Evolutionary conservation across 2,888 invertebrate genomes (phyloP).

Genomic region (Stegophylla sp.): DNA sequence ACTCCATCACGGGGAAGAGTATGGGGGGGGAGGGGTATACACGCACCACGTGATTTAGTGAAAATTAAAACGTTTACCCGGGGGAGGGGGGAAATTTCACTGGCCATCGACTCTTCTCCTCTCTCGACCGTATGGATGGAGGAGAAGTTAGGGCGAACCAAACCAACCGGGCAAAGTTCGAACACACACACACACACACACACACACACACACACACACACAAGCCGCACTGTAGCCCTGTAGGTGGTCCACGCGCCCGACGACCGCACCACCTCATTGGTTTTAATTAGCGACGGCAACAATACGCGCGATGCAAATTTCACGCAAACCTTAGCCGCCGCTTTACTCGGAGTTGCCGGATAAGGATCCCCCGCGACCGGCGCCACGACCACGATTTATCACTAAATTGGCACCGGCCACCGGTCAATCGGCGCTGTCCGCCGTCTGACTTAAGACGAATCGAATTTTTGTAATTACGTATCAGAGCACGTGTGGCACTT

Average conservation of each 20-base stretch:
- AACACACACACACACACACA: no score
- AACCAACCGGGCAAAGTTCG: constrained; percentile 50
- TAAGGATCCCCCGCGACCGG: neutral
- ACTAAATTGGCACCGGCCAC: constrained; percentile 37
- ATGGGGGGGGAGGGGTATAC: no score
- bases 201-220: neutral
- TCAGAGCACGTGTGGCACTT: no score
- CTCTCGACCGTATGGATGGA: neutral
- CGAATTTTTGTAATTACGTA: no score
- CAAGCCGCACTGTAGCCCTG: no score
- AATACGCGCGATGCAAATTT: constrained; percentile 53
- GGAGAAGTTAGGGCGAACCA: constrained; percentile 31
- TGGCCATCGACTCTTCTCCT: no score
- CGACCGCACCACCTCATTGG: constrained; percentile 42
- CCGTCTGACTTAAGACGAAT: neutral
- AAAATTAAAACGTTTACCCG: constrained; percentile 44
- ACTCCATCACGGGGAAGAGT: no score
- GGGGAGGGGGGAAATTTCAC: neutral
- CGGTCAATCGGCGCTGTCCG: constrained; percentile 34
- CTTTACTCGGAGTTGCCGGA: neutral
- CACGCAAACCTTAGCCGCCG: constrained; percentile 20
- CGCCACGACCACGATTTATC: constrained; percentile 13
- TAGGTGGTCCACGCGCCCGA: neutral
- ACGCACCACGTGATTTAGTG: constrained; percentile 1
- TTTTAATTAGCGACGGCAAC: constrained; percentile 48